phyloP scores from a whole-genome alignment of 1,140 invertebrate genomes.

The Plectrocnemia conspersa region DNA sequence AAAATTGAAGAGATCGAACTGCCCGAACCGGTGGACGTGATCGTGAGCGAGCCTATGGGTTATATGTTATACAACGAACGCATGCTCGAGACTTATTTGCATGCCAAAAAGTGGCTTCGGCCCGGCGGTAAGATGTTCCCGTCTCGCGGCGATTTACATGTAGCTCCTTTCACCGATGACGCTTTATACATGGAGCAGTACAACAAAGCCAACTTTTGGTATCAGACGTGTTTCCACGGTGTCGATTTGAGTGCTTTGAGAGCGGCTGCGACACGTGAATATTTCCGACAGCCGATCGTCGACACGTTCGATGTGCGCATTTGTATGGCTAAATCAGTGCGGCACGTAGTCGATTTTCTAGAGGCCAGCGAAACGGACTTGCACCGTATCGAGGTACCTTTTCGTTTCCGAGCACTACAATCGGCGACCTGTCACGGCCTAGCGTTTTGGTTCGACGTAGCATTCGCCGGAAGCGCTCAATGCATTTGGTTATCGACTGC shows the following conservation, averaged over 20 bases:
- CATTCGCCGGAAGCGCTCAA: slow-evolving; percentile 87
- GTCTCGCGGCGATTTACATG: slow-evolving; percentile 90
- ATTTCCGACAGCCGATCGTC: slow-evolving; percentile 97
- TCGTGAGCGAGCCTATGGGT: slow-evolving; percentile 99
- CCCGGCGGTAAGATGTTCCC: slow-evolving; percentile 95
- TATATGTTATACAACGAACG: slow-evolving; percentile 99
- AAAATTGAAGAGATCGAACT: slow-evolving; percentile 98
- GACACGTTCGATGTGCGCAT: slow-evolving; percentile 99
- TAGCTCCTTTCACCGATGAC: slow-evolving; percentile 98
- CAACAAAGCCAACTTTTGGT: slow-evolving; percentile 99
- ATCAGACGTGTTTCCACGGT: slow-evolving; percentile 96
- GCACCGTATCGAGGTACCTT: slow-evolving; percentile 92
- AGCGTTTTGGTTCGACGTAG: slow-evolving; percentile 99
- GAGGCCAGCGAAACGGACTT: slow-evolving; percentile 90
- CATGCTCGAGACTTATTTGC: slow-evolving; percentile 98
- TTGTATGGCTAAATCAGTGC: slow-evolving; percentile 91
- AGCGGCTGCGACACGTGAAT: slow-evolving; percentile 92
- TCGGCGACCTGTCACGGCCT: slow-evolving; percentile 94
- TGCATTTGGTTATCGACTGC: slow-evolving; percentile 97
- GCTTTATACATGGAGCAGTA: slow-evolving; percentile 97
- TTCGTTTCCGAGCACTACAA: slow-evolving; percentile 89
- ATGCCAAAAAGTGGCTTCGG: slow-evolving; percentile 97
- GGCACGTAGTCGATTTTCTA: slow-evolving; percentile 94
- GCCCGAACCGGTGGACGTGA: slow-evolving; percentile 92
- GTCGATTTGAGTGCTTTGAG: slow-evolving; percentile 85